Conservation (phyloP, 2,797 vertebrate species). For the Pantherophis alleghaniensis region DNA sequence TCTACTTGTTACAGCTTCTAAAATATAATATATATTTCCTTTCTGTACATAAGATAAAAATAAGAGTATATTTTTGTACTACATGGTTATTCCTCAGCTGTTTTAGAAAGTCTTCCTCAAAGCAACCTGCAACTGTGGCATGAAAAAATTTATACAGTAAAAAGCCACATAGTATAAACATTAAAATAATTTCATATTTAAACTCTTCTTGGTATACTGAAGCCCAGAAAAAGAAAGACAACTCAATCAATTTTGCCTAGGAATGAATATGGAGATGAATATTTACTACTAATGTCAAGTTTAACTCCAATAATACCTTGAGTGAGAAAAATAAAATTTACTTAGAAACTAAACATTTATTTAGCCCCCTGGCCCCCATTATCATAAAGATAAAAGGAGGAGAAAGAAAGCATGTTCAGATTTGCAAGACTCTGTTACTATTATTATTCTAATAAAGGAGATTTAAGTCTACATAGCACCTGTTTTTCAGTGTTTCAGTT, state of each 20-base stretch:
- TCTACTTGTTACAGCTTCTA: neutral
- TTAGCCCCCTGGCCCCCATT: neutral
- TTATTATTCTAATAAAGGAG: neutral
- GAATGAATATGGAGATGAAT: neutral
- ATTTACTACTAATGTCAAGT: neutral
- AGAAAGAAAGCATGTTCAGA: neutral
- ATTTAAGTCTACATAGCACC: neutral
- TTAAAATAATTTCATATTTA: neutral
- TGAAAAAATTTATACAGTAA: neutral
- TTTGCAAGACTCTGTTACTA: neutral
- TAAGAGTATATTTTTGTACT: neutral
- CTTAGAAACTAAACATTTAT: neutral
- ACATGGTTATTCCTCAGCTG: neutral
- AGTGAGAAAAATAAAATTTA: neutral
- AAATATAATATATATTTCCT: neutral
- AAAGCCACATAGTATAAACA: neutral
- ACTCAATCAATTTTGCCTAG: neutral
- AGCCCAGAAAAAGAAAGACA: neutral
- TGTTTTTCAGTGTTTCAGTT: neutral
- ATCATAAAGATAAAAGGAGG: neutral
- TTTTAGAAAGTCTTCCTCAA: neutral
- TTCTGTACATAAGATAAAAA: neutral
- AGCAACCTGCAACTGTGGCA: neutral
- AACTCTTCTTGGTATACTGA: neutral
- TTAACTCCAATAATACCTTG: neutral